Percentiles rank a stretch among this genome's conserved stretches.
Conservation (phyloP, 53 echinoderm and acorn worm species). For the Zoroaster sp. region DNA sequence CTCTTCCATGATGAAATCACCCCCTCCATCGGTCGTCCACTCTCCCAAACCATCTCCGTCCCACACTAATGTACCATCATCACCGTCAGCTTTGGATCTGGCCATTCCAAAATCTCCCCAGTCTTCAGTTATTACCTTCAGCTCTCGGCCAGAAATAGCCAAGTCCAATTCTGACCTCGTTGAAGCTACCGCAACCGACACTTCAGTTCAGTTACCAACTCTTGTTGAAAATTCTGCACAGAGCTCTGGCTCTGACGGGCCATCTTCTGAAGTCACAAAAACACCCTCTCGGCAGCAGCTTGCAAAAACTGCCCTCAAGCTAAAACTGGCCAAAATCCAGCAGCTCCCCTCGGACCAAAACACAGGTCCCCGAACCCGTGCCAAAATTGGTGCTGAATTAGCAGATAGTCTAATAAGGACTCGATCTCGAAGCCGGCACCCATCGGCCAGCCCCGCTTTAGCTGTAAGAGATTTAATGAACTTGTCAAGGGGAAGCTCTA, state of each 20-base stretch:
- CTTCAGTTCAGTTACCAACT: background rate
- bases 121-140: background rate
- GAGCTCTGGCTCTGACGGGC: background rate
- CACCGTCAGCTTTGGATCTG: slow-evolving; percentile 26
- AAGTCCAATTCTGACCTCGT: background rate
- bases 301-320: slow-evolving; percentile 3
- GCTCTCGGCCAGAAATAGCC: background rate
- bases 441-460: slow-evolving; percentile 16
- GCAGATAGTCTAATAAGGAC: slow-evolving; percentile 39
- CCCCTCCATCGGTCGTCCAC: background rate
- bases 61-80: background rate
- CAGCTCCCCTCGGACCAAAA: background rate
- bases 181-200: background rate
- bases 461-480: slow-evolving; percentile 9
- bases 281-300: slow-evolving; percentile 7
- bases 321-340: slow-evolving; percentile 43
- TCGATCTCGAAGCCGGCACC: slow-evolving; percentile 32
- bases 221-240: background rate
- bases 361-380: slow-evolving; percentile 35
- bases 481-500: slow-evolving; percentile 61
- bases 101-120: slow-evolving; percentile 7
- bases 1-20: slow-evolving; percentile 41
- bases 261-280: background rate
- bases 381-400: slow-evolving; percentile 27
- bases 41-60: background rate